phyloP scores from a whole-genome alignment of 2,797 vertebrate species.

The Lepus townsendii region DNA sequence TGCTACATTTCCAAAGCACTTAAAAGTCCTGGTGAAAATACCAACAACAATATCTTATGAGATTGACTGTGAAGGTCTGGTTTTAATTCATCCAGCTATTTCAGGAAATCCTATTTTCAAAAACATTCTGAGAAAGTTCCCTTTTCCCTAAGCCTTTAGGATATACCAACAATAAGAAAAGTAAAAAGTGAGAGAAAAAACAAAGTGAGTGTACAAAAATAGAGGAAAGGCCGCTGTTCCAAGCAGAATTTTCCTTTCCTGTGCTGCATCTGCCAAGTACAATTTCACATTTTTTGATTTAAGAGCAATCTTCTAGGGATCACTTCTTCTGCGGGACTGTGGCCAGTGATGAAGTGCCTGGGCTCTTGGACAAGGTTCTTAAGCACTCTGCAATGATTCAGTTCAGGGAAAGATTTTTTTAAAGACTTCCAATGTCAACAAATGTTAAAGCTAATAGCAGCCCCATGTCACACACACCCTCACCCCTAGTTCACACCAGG shows the following conservation, averaged over 20 bases:
- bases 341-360: constrained; percentile 78
- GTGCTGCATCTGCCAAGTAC: constrained; percentile 73
- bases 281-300: constrained; percentile 76
- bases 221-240: constrained; percentile 65
- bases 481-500: neutral
- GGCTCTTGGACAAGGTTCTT: constrained; percentile 61
- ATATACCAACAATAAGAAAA: constrained; percentile 10
- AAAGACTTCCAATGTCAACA: constrained; percentile 68
- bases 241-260: constrained; percentile 65
- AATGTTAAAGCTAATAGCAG: constrained; percentile 58
- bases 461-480: neutral
- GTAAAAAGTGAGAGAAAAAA: neutral
- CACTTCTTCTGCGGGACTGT: constrained; percentile 75
- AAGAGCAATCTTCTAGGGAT: constrained; percentile 60
- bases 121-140: constrained; percentile 67
- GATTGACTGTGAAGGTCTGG: constrained; percentile 68
- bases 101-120: constrained; percentile 79
- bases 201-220: constrained; percentile 63
- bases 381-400: constrained; percentile 71
- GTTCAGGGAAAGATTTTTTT: constrained; percentile 75
- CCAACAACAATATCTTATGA: constrained; percentile 77
- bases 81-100: constrained; percentile 81
- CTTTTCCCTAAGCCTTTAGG: constrained; percentile 70
- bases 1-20: constrained; percentile 86
- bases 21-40: constrained; percentile 80